Conservation (phyloP, 2,888 invertebrate species). For the Cephus spinipes region DNA sequence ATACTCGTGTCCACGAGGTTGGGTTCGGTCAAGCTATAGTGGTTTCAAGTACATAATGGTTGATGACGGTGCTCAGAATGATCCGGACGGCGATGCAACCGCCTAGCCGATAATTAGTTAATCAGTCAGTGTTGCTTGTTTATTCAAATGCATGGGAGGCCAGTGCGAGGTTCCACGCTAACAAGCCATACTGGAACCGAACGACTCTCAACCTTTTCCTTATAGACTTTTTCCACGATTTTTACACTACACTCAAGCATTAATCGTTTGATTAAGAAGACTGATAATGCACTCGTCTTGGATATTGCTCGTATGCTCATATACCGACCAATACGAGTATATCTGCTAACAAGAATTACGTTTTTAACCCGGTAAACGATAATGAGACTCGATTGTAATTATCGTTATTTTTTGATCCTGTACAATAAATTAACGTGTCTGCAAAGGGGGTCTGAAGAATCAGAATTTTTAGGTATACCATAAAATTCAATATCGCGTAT, state of each 20-base stretch:
- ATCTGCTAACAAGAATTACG: neutral
- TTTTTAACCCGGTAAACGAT: neutral
- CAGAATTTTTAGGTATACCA: neutral
- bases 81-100: slow-evolving; percentile 34
- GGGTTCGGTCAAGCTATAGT: slow-evolving; percentile 5
- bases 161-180: slow-evolving; percentile 27
- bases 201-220: neutral
- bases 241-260: slow-evolving; percentile 42
- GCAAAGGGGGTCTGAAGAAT: neutral
- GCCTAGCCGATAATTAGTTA: slow-evolving; percentile 49
- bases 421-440: neutral
- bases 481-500: neutral
- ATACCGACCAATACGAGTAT: neutral
- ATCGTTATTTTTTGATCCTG: neutral
- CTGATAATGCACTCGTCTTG: slow-evolving; percentile 40
- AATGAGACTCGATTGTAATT: neutral
- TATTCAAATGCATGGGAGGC: slow-evolving; percentile 26
- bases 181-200: slow-evolving; percentile 29
- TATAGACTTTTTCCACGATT: slow-evolving; percentile 28
- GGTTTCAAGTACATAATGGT: slow-evolving; percentile 32
- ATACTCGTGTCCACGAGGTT: neutral
- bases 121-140: slow-evolving; percentile 43
- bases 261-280: slow-evolving; percentile 52
- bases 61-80: slow-evolving; percentile 36
- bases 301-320: neutral